phyloP scores from a whole-genome alignment of 2,113 vertebrate genomes.

The Pseudopodoces humilis region DNA sequence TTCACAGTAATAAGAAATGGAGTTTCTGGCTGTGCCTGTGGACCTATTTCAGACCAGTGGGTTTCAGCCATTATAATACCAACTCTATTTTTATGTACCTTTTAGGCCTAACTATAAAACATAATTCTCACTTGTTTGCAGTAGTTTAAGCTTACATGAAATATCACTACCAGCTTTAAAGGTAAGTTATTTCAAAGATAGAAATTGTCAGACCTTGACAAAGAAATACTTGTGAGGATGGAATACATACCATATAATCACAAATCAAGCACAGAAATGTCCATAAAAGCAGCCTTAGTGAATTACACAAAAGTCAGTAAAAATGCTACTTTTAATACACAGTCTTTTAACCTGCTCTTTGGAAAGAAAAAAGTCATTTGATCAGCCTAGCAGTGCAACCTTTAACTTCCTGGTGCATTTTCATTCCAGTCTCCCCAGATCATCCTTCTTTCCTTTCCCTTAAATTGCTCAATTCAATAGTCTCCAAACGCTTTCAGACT shows the following conservation, averaged over 20 bases:
- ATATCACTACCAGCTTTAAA: not conserved
- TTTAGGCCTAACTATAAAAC: not conserved
- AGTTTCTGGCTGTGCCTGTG: too few relatives aligned
- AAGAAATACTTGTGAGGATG: not conserved
- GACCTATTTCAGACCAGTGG: not conserved
- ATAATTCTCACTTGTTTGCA: not conserved
- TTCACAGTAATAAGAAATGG: not conserved
- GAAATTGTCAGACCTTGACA: not conserved
- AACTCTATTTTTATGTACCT: not conserved
- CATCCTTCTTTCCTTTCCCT: not conserved
- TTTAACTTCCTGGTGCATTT: not conserved
- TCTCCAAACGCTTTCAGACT: not conserved
- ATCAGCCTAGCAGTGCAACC: not conserved
- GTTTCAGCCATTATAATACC: not conserved
- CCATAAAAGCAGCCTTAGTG: not conserved
- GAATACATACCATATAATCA: not conserved
- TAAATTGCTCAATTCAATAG: not conserved
- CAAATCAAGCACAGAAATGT: not conserved
- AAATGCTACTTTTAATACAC: not conserved
- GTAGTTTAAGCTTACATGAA: not conserved
- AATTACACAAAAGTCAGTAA: not conserved
- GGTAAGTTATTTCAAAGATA: not conserved
- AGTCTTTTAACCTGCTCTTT: not conserved
- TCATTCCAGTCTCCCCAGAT: not conserved
- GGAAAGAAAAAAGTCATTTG: not conserved